Evolutionary conservation across 2,888 invertebrate genomes (phyloP).

Genomic region (Drosophila hamatofila): DNA sequence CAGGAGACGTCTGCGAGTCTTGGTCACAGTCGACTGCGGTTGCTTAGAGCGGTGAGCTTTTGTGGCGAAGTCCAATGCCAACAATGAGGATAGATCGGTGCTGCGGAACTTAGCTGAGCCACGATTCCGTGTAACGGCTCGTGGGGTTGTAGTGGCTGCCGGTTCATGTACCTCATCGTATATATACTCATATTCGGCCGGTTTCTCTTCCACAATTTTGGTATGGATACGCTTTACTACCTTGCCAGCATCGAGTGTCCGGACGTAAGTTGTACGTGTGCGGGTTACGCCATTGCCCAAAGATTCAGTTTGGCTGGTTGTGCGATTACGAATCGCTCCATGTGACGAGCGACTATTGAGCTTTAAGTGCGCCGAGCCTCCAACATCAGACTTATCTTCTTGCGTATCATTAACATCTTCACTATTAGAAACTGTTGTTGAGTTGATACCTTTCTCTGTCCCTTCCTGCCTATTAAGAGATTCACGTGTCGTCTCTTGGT

Average conservation of each 20-base stretch:
- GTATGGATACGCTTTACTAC: constrained; percentile 68
- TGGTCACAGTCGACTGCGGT: constrained; percentile 47
- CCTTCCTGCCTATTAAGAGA: neutral
- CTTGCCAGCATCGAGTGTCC: constrained; percentile 66
- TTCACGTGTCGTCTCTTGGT: neutral
- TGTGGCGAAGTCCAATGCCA: constrained; percentile 78
- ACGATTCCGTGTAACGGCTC: constrained; percentile 67
- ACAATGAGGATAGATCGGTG: constrained; percentile 80
- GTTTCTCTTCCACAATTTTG: constrained; percentile 66
- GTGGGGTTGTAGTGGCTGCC: constrained; percentile 62
- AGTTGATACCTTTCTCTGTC: neutral
- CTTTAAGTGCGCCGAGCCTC: neutral
- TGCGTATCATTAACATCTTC: neutral
- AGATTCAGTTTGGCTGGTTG: constrained; percentile 53
- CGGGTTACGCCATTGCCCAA: constrained; percentile 62
- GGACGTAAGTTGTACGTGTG: constrained; percentile 61
- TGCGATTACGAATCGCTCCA: constrained; percentile 49
- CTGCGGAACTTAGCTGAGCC: constrained; percentile 76
- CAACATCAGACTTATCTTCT: neutral
- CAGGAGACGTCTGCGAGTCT: constrained; percentile 64
- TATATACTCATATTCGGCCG: constrained; percentile 71
- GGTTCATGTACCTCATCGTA: constrained; percentile 61
- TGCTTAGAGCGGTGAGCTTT: constrained; percentile 51
- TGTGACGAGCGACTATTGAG: constrained; percentile 17
- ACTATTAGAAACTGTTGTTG: neutral